These are phyloP conservation scores for Tiliacea aurago DNA, from an alignment of 2,888 invertebrate species.

Conservation along the genomic window DNA sequence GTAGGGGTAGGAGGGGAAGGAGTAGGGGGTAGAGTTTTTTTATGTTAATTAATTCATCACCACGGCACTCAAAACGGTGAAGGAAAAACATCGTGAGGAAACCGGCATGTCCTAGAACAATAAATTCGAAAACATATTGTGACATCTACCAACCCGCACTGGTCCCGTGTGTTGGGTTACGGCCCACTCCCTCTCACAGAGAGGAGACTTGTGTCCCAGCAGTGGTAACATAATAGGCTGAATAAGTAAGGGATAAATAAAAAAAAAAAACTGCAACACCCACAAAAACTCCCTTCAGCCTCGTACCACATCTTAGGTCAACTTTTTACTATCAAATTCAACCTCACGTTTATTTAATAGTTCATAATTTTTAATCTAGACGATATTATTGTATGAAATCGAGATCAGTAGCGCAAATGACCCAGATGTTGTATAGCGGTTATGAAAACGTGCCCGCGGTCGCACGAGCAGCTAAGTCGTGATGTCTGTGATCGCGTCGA, in stretches of 20 bases:
- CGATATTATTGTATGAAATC: constrained; percentile 63
- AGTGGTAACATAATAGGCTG: too few species aligned
- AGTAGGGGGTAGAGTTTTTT: too few species aligned
- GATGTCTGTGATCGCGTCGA: constrained; percentile 55
- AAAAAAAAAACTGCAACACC: constrained; percentile 1
- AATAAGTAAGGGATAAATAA: neutral
- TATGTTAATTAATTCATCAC: too few species aligned
- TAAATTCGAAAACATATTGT: too few species aligned
- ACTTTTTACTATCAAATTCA: constrained; percentile 46
- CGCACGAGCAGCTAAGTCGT: constrained; percentile 65
- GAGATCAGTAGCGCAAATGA: constrained; percentile 69
- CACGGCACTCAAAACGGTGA: too few species aligned
- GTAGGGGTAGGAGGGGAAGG: too few species aligned
- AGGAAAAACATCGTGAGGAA: too few species aligned
- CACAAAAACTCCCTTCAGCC: constrained; percentile 48
- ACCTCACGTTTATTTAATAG: constrained; percentile 63
- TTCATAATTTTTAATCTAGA: constrained; percentile 63
- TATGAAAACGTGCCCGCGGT: constrained; percentile 68
- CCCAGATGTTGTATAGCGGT: constrained; percentile 64
- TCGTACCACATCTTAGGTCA: constrained; percentile 64
- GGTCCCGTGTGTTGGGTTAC: too few species aligned
- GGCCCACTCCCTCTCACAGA: too few species aligned
- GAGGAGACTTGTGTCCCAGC: too few species aligned
- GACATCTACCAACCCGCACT: too few species aligned
- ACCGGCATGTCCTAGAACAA: too few species aligned